Base-by-base conservation (phyloP, 2,797 vertebrate genomes). In the Megalops cyprinoides region DNA sequence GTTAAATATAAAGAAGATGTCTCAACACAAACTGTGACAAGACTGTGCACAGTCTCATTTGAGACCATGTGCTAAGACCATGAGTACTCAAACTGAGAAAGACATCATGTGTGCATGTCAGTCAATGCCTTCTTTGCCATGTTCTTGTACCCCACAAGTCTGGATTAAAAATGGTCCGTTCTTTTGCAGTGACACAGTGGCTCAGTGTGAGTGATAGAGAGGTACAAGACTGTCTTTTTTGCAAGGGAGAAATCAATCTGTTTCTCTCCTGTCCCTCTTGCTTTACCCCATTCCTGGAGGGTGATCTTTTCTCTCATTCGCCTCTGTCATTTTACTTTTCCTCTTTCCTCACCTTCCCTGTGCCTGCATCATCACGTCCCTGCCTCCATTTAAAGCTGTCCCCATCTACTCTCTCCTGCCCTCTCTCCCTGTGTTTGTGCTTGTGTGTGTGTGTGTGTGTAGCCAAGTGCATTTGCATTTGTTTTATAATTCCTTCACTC, bases 171-270 rank as follows among this genome's bases (percentile, higher is more conserved):
- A 67, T 67, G 39, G 91, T 91, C 92, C 91, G 91, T 92, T 87
- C 87, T 84, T 87, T 90, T 90, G 88, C 87, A 88, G 83, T 74
- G 91, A 87, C 89, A 25, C 55, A 87, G 86, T 81, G 89, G 31
- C 62, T 67, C 31, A 39, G 62, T 8, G 31, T 67, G 62, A 18
- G 31, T 5, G 62, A 67, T 18, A 89, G 71, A 91, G 53, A 91
- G 49, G 18, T 34, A n/a, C 74, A 51, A 46, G 9, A 20, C 46
- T 53, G 28, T 31, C 74, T 53, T 51, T 76, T 76, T 55, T 55
- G 51, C 31, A 9, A 92, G 89, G 91, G 91, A 91, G 92, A 92
- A 90, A 92, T 89, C 81, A 85, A 90, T 91, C 91, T 90, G 90
- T 92, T 90, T 89, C 91, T 90, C 89, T 87, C 87, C 90, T 87